Evolutionary conservation across 2,113 vertebrate species (phyloP), one percentile per base, ranked within the genome.

Genomic region (Micronisus gabar): DNA sequence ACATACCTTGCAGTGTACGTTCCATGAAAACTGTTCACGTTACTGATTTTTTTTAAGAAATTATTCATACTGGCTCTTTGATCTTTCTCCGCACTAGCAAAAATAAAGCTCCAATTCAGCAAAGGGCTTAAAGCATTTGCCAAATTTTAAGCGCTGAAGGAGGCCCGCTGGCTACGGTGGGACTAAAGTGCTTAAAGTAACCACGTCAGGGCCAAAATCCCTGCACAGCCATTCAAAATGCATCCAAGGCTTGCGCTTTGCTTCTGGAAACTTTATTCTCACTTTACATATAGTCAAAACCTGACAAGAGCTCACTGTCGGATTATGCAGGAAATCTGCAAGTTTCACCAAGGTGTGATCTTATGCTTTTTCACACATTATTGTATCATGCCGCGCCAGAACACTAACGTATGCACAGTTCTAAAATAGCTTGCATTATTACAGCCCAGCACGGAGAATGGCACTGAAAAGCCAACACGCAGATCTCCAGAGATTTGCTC

Each of bases 291-390:
- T 92, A 98, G 96, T 97, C 93, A 97, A 97, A 98, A 97, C 89
- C 95, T 98, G 96, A 98, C 97, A 97, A 97, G 96, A 97, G 96
- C 97, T 98, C 97, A 81, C 94, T 97, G 98, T 97, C 96, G 97
- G 97, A 98, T 98, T 98, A 98, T 96, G 97, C 97, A 97, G 90
- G 97, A 98, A 98, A 97, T 97, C 97, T 98, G 97, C 97, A 98
- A 98, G 98, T 98, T 98, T 97, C 97, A 97, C 97, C 97, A 98
- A 98, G 98, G 98, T 98, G 98, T 56, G 97, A 98, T 97, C 96
- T 92, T 97, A 92, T 96, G 97, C 97, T 96, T 98, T 98, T 98
- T 98, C 98, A 97, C 98, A 98, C 97, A 92, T 98, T 97, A 98
- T 96, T 98, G 98, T 97, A 98, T 97, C 98, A 95, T 91, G 96